Conservation (phyloP, 2,113 vertebrate genomes). For the Garra rufa region DNA sequence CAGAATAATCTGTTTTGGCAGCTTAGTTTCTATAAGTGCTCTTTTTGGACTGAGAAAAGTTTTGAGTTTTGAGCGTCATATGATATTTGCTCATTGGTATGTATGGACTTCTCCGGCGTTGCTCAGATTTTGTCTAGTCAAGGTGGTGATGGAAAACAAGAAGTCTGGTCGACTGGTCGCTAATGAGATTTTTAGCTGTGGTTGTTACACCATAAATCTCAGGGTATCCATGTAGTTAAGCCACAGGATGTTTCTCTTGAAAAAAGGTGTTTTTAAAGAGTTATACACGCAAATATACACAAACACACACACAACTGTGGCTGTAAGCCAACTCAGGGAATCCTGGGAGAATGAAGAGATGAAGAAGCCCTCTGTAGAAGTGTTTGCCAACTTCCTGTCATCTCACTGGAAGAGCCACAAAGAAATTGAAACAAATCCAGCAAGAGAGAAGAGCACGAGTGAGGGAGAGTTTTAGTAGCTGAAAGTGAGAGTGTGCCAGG, state of each 20-base stretch:
- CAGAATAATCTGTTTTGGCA: background rate
- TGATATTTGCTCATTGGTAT: background rate
- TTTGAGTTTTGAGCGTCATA: background rate
- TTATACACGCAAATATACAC: background rate
- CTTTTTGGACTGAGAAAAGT: background rate
- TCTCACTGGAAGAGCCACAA: conserved; percentile 69
- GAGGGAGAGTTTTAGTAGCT: conserved; percentile 6
- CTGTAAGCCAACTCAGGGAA: conserved; percentile 42
- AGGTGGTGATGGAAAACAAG: conserved; percentile 37
- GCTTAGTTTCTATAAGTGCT: too few relatives aligned
- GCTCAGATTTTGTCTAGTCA: background rate
- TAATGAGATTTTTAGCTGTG: conserved; percentile 59
- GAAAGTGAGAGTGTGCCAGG: conserved; percentile 3
- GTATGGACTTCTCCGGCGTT: too few relatives aligned
- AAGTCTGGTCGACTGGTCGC: conserved; percentile 65
- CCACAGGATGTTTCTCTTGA: background rate
- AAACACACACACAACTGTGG: conserved; percentile 17
- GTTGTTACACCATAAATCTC: conserved; percentile 50
- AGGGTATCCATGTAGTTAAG: background rate
- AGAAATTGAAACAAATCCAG: conserved; percentile 36
- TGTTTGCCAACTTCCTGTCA: conserved; percentile 73
- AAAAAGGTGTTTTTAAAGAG: background rate
- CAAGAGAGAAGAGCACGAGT: background rate
- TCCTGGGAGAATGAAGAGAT: conserved; percentile 53
- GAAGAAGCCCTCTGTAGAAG: conserved; percentile 66